phyloP scores from a whole-genome alignment of 2,797 vertebrate species.

The Cirrhinus mrigala region DNA sequence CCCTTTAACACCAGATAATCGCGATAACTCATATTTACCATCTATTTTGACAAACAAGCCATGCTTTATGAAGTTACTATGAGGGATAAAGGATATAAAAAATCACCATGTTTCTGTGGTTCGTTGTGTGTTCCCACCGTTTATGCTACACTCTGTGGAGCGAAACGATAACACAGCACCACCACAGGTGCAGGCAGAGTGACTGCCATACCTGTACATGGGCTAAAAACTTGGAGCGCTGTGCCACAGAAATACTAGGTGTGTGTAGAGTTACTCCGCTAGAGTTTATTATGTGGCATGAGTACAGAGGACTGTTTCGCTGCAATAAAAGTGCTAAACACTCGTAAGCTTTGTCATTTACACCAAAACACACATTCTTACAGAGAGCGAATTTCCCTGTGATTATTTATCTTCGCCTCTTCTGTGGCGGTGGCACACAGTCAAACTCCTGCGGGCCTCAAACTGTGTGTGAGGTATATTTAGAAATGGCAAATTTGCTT shows the following conservation, averaged over 20 bases:
- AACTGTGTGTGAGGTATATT: constrained; percentile 55
- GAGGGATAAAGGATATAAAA: not conserved
- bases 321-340: constrained; percentile 4
- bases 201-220: constrained; percentile 24
- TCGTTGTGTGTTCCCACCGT: constrained; percentile 34
- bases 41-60: not conserved
- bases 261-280: not conserved
- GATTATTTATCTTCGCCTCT: constrained; percentile 54
- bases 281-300: constrained; percentile 17
- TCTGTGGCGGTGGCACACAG: constrained; percentile 41
- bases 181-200: constrained; percentile 45
- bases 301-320: not conserved
- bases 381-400: not conserved
- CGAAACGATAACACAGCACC: constrained; percentile 18
- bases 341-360: constrained; percentile 3
- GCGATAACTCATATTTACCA: not conserved
- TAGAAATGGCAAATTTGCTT: constrained; percentile 55
- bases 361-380: constrained; percentile 40
- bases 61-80: not conserved
- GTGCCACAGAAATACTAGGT: not conserved
- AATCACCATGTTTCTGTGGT: constrained; percentile 36
- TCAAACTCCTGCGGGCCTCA: constrained; percentile 13
- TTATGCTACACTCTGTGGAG: constrained; percentile 41
- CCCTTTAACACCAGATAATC: not conserved
- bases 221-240: not conserved